These are phyloP conservation scores for Brachionus calyciflorus DNA, from an alignment of 1,140 invertebrate species.

Conservation along the genomic window DNA sequence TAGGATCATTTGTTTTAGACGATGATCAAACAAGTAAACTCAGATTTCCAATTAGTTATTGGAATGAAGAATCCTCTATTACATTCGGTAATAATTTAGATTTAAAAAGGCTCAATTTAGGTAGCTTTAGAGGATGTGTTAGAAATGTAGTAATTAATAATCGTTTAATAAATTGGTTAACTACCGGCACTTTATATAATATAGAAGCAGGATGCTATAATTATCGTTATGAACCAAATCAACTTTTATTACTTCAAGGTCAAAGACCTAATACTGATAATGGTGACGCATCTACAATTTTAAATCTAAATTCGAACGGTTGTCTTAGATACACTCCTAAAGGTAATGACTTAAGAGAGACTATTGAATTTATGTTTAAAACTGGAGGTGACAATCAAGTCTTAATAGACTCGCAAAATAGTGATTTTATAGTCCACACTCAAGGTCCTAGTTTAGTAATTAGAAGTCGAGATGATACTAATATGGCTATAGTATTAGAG, in stretches of 20 bases:
- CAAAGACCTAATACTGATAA: background rate
- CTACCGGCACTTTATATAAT: constrained; percentile 1
- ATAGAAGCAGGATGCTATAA: constrained; percentile 32
- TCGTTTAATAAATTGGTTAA: constrained; percentile 31
- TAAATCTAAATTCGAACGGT: background rate
- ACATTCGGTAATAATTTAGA: constrained; percentile 9
- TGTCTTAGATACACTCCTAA: background rate
- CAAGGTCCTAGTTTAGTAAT: constrained; percentile 38
- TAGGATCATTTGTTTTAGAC: constrained; percentile 31
- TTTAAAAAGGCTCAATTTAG: background rate
- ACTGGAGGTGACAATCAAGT: constrained; percentile 23
- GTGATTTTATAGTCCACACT: constrained; percentile 24
- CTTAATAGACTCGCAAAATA: background rate
- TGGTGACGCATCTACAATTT: background rate
- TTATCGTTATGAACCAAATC: constrained; percentile 7
- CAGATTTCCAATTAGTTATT: constrained; percentile 18
- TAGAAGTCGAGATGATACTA: constrained; percentile 14
- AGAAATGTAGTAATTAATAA: constrained; percentile 45
- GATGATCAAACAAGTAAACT: constrained; percentile 23
- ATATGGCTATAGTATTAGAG: background rate
- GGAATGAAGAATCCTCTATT: constrained; percentile 26
- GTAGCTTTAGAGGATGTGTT: constrained; percentile 24
- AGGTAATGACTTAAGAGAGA: background rate
- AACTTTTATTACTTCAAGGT: background rate
- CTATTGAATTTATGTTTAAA: constrained; percentile 34